Percentiles rank a stretch among this genome's conserved stretches.
Evolutionary conservation across 2,113 vertebrate species (phyloP).

Genomic region (Falco punctatus): DNA sequence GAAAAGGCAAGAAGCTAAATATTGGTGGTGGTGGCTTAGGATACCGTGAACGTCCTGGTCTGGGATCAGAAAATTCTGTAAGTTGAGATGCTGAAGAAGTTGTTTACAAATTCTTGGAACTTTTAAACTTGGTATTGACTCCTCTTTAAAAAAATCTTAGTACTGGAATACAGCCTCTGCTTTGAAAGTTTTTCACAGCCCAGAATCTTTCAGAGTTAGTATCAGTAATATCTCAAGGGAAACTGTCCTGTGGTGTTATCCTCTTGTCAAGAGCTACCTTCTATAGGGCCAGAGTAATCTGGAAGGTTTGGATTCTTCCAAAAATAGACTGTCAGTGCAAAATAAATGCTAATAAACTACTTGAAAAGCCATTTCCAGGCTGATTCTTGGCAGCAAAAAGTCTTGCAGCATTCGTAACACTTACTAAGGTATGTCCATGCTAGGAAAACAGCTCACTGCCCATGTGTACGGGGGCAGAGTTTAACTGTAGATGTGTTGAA

Average conservation of each 20-base stretch:
- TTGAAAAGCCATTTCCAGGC: background rate
- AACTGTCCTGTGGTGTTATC: background rate
- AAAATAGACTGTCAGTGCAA: background rate
- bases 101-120: background rate
- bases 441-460: background rate
- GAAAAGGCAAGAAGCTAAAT: conserved; percentile 95
- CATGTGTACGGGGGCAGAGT: background rate
- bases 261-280: background rate
- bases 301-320: background rate
- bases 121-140: background rate
- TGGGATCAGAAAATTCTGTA: conserved; percentile 92
- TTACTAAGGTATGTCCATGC: background rate
- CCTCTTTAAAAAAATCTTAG: background rate
- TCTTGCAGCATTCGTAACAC: background rate
- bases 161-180: background rate
- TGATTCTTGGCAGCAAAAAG: background rate
- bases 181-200: background rate
- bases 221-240: background rate
- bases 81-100: conserved; percentile 57
- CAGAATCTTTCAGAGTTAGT: background rate
- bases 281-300: background rate
- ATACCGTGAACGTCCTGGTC: conserved; percentile 92
- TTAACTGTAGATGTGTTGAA: background rate
- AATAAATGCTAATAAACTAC: background rate
- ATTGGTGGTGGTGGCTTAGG: conserved; percentile 96